Evolutionary conservation across 2,113 vertebrate genomes (phyloP), one percentile per base, ranked within the genome.

Genomic region (Aspiorhynchus laticeps): DNA sequence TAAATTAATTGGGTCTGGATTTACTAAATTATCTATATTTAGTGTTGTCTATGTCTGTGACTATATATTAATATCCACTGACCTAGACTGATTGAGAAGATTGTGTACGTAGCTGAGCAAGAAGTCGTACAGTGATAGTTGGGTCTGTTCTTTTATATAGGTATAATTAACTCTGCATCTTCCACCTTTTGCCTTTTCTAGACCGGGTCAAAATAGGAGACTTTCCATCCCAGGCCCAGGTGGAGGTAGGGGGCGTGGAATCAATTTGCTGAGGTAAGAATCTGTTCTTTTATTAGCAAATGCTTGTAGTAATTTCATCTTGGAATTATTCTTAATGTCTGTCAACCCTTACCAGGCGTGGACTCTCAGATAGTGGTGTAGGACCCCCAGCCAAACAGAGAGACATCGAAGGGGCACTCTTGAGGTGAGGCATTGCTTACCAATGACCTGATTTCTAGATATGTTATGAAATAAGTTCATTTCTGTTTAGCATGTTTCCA

Each of bases 321-420:
- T 53, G 14, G 36, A 10, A 31, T 15, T 71, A 4, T 80, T 41
- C 10, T 53, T 46, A 51, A 51, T 43, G 14, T 87, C 48, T 84
- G 12, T 80, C 11, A 24, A 26, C 2, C 48, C 80, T 46, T 43
- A 7, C 1, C 83, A 99, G 98, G 95, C 98, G 98, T 96, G 98
- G 98, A 97, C 97, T 99, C 97, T 98, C 97, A 43, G 98, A 99
- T 89, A 95, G 96, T 73, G 95, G 96, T 95, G 96, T 93, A 95
- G 98, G 97, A 95, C 97, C 98, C 94, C 97, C 98, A 97, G 97
- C 97, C 94, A 99, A 99, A 93, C 98, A 99, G 93, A 96, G 98
- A 93, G 98, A 99, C 92, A 96, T 98, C 17, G 97, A 99, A 94
- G 98, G 98, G 94, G 97, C 98, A 90, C 91, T 97, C 91, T 96